Conservation (phyloP, 2,113 vertebrate species). For the Morphnarchus princeps region DNA sequence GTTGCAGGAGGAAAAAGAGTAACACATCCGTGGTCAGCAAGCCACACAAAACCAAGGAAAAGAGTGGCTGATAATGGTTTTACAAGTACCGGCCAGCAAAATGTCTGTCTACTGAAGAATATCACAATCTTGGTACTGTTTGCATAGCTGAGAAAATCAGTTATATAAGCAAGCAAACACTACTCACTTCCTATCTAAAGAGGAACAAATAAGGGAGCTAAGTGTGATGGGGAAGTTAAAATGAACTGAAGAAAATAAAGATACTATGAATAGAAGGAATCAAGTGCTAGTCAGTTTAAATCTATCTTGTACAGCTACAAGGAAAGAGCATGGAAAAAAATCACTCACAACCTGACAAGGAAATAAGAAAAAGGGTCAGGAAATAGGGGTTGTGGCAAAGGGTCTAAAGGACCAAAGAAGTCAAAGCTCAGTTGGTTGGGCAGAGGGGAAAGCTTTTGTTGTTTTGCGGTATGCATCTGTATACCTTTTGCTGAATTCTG, state of each 20-base stretch:
- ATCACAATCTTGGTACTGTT: neutral
- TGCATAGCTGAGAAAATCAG: conserved; percentile 6
- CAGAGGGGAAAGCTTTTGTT: neutral
- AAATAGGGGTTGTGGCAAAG: neutral
- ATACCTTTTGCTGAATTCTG: conserved; percentile 11
- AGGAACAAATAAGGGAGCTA: neutral
- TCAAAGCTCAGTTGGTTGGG: neutral
- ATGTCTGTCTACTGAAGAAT: neutral
- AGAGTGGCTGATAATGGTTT: neutral
- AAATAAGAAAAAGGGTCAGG: neutral
- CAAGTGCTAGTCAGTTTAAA: neutral
- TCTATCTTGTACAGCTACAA: neutral
- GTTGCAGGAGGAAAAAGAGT: neutral
- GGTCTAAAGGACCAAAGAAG: neutral
- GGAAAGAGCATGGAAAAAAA: neutral
- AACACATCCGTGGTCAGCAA: neutral
- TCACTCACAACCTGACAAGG: neutral
- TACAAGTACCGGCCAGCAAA: neutral
- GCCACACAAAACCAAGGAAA: neutral
- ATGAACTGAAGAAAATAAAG: neutral
- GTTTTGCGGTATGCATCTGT: neutral
- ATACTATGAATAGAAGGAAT: neutral
- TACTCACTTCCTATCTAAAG: neutral
- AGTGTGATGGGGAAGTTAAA: neutral
- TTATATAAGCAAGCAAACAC: conserved; percentile 1